A percentile compares a stretch with the other conserved stretches of the same genome.
Conservation (phyloP, 2,113 vertebrate species). For the Mastomys coucha region DNA sequence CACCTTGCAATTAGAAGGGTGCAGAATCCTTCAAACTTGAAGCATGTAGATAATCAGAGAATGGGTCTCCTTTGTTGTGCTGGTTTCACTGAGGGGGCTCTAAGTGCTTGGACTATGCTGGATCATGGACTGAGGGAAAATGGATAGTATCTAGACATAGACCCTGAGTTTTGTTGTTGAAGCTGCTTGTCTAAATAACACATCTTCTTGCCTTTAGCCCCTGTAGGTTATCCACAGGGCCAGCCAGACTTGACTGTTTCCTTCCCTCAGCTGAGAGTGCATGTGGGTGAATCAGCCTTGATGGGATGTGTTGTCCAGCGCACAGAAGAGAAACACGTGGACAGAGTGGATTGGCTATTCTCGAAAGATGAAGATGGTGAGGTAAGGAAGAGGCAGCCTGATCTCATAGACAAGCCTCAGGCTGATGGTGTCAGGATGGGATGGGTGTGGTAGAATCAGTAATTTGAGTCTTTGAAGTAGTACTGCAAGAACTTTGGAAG, state of each 20-base stretch:
- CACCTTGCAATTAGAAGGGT: neutral
- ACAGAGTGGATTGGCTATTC: slow-evolving; percentile 85
- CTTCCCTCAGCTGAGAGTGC: slow-evolving; percentile 67
- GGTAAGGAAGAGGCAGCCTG: slow-evolving; percentile 48
- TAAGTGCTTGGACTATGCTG: neutral
- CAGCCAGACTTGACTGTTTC: neutral
- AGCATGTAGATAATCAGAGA: neutral
- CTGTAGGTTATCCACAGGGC: slow-evolving; percentile 51
- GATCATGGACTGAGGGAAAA: neutral
- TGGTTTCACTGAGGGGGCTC: neutral
- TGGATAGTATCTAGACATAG: neutral
- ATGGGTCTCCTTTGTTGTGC: neutral
- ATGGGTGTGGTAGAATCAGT: neutral
- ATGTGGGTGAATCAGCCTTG: slow-evolving; percentile 78
- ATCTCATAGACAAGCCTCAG: neutral
- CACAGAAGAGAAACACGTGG: slow-evolving; percentile 31
- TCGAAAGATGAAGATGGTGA: neutral
- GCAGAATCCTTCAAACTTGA: neutral
- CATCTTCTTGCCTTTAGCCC: slow-evolving; percentile 33
- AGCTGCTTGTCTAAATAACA: slow-evolving; percentile 22
- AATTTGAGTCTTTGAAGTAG: too few relatives aligned
- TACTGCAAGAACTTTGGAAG: neutral
- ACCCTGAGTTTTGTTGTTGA: neutral
- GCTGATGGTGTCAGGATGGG: neutral
- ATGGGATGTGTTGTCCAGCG: slow-evolving; percentile 81